A percentile compares a stretch with the other conserved stretches of the same genome.
Evolutionary conservation across 2,888 invertebrate species (phyloP).

Genomic region (Malthinus flaveolus): DNA sequence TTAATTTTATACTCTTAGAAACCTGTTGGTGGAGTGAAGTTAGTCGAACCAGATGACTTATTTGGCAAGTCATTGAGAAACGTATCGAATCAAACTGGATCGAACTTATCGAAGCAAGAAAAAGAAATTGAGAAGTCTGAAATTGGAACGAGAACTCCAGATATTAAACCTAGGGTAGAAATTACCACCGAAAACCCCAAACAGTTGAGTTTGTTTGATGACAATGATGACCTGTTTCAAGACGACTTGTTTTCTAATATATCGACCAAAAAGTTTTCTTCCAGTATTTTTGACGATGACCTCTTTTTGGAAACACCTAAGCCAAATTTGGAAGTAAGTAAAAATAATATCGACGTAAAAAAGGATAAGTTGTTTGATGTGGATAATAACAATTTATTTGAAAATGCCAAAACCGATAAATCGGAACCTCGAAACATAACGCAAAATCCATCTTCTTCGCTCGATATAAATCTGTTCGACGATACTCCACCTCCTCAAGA

Average conservation of each 20-base stretch:
- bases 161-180: no score
- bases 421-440: not conserved
- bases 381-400: not conserved
- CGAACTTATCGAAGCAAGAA: not conserved
- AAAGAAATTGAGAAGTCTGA: not conserved
- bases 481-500: slow-evolving; percentile 35
- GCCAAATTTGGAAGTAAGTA: not conserved
- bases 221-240: slow-evolving; percentile 44
- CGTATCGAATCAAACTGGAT: not conserved
- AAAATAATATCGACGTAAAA: not conserved
- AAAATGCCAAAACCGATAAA: not conserved
- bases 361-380: not conserved
- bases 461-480: slow-evolving; percentile 34
- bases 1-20: slow-evolving; percentile 55
- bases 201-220: slow-evolving; percentile 43
- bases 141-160: not conserved
- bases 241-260: slow-evolving; percentile 48
- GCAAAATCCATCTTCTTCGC: not conserved
- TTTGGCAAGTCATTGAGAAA: slow-evolving; percentile 26
- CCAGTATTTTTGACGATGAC: slow-evolving; percentile 41
- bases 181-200: slow-evolving; percentile 19
- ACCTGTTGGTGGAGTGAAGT: slow-evolving; percentile 63
- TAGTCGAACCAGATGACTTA: slow-evolving; percentile 55
- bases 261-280: slow-evolving; percentile 37
- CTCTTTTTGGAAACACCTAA: not conserved